These are phyloP conservation scores for Lepidonotus clava DNA, from an alignment of 2,888 invertebrate species.

Conservation along the genomic window DNA sequence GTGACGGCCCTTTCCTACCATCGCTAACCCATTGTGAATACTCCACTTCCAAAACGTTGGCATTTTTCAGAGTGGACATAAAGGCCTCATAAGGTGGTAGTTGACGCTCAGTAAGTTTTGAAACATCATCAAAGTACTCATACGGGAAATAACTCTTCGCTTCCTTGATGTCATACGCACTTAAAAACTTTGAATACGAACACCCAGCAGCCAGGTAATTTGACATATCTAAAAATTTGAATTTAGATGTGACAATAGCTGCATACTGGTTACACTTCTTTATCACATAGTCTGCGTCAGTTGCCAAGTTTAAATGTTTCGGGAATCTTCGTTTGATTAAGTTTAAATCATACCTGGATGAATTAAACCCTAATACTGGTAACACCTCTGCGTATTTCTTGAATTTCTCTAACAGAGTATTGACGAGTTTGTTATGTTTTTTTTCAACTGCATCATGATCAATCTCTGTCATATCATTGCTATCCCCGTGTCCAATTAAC, in stretches of 20 bases:
- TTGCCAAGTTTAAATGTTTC: neutral
- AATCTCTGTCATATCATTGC: neutral
- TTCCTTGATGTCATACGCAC: constrained; percentile 3
- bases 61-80: constrained; percentile 13
- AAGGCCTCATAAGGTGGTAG: constrained; percentile 36
- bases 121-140: constrained; percentile 26
- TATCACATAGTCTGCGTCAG: neutral
- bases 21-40: neutral
- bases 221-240: constrained; percentile 26
- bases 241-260: neutral
- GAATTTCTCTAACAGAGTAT: neutral
- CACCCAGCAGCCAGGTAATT: constrained; percentile 24
- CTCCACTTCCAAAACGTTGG: neutral
- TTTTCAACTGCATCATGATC: neutral
- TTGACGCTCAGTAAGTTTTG: neutral
- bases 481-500: neutral
- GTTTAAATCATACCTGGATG: constrained; percentile 29
- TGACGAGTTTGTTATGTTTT: neutral
- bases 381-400: neutral
- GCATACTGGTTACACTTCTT: neutral
- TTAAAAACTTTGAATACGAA: constrained; percentile 23
- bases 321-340: constrained; percentile 20
- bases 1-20: neutral
- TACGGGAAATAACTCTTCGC: constrained; percentile 41
- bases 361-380: neutral